These are phyloP conservation scores for Cyrtonyx montezumae DNA, from an alignment of 2,113 vertebrate species.

Conservation along the genomic window DNA sequence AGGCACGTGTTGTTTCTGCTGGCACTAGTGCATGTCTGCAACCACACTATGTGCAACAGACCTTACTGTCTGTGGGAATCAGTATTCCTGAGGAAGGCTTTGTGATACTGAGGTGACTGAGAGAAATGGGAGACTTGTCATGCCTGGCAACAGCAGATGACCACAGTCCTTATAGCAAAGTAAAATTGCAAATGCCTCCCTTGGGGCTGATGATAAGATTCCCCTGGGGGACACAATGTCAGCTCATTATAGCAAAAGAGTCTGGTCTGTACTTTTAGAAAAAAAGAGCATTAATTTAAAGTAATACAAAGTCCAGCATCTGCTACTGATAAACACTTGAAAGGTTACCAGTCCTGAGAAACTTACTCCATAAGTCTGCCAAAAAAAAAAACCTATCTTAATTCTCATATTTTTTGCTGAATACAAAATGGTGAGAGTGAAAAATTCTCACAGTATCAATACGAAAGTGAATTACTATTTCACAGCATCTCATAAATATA, in stretches of 20 bases:
- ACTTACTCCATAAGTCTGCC: constrained; percentile 1
- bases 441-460: constrained; percentile 24
- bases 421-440: not conserved
- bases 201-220: not conserved
- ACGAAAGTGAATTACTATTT: constrained; percentile 48
- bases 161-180: not conserved
- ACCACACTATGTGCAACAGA: not conserved
- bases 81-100: not conserved
- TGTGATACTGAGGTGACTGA: not conserved
- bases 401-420: constrained; percentile 38
- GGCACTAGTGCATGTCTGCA: not conserved
- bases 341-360: not conserved
- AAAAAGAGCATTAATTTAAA: not conserved
- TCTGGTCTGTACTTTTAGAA: not conserved
- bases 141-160: not conserved
- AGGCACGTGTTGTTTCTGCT: not conserved
- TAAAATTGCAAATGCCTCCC: not conserved
- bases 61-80: not conserved
- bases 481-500: constrained; percentile 62
- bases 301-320: not conserved
- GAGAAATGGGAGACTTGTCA: not conserved
- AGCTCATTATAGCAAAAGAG: not conserved
- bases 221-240: not conserved
- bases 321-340: not conserved
- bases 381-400: not conserved